Conservation (phyloP, 2,888 invertebrate species). For the Cataglyphis livida region DNA sequence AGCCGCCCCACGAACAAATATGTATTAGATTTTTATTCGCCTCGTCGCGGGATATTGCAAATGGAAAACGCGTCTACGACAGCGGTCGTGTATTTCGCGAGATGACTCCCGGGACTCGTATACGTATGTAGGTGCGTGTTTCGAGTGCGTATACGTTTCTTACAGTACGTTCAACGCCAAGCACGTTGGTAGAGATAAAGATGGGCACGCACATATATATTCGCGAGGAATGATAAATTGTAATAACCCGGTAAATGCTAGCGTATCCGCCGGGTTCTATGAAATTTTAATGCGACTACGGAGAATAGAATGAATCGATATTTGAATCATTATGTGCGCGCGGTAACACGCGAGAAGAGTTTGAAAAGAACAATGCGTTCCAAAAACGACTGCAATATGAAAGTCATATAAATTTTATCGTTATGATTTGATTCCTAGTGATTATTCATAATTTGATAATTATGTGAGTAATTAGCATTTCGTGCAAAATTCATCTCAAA, state of each 20-base stretch:
- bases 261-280: constrained; percentile 28
- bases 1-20: constrained; percentile 66
- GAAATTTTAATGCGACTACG: constrained; percentile 42
- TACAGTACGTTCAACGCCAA: neutral
- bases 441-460: neutral
- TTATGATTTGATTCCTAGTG: neutral
- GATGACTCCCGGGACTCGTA: constrained; percentile 16
- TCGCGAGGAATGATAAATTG: constrained; percentile 36
- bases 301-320: constrained; percentile 51
- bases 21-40: constrained; percentile 75
- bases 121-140: neutral
- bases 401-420: neutral
- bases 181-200: neutral
- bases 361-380: neutral
- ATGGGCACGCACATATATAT: neutral
- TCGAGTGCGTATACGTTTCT: neutral
- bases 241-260: constrained; percentile 37
- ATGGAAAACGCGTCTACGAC: constrained; percentile 58
- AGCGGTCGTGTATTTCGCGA: constrained; percentile 52
- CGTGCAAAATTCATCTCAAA: neutral
- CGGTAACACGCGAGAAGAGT: neutral
- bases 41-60: constrained; percentile 63
- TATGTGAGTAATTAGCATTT: neutral
- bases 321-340: constrained; percentile 18
- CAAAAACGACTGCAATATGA: neutral